phyloP scores from a whole-genome alignment of 2,888 invertebrate genomes.

The Eulithis testata region DNA sequence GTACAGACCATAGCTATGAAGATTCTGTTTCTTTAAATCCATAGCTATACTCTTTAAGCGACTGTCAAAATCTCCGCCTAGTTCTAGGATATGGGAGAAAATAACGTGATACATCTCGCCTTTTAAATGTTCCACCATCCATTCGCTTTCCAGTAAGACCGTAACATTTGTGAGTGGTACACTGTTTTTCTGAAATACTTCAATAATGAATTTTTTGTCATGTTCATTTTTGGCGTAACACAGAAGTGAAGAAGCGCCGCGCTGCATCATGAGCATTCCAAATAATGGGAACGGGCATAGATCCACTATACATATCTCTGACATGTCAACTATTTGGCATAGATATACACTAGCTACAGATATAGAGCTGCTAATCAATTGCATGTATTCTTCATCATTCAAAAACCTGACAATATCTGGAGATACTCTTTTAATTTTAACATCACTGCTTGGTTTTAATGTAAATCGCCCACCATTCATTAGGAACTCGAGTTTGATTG shows the following conservation, averaged over 20 bases:
- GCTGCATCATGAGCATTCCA: slow-evolving; percentile 84
- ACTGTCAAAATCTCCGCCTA: slow-evolving; percentile 84
- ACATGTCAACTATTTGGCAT: slow-evolving; percentile 65
- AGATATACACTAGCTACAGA: slow-evolving; percentile 67
- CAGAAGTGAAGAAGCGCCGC: slow-evolving; percentile 72
- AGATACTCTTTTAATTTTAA: slow-evolving; percentile 58
- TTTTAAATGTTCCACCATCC: slow-evolving; percentile 55
- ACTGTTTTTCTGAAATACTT: slow-evolving; percentile 71
- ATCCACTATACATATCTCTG: slow-evolving; percentile 79
- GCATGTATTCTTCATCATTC: slow-evolving; percentile 78
- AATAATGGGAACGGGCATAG: slow-evolving; percentile 86
- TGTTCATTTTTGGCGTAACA: slow-evolving; percentile 67
- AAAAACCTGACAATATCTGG: slow-evolving; percentile 70
- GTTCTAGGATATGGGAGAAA: slow-evolving; percentile 81
- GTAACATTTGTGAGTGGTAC: slow-evolving; percentile 66
- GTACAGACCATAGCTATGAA: slow-evolving; percentile 73
- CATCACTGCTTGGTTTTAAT: slow-evolving; percentile 52
- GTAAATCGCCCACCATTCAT: slow-evolving; percentile 70
- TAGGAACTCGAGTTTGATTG: slow-evolving; percentile 61
- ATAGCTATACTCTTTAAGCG: slow-evolving; percentile 56
- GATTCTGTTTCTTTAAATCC: slow-evolving; percentile 59
- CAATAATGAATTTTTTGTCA: slow-evolving; percentile 71
- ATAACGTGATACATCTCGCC: slow-evolving; percentile 80
- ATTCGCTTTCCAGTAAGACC: slow-evolving; percentile 64
- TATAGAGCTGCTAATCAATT: slow-evolving; percentile 65